Evolutionary conservation across 2,113 vertebrate genomes (phyloP).

Genomic region (Zosterops japonicus): DNA sequence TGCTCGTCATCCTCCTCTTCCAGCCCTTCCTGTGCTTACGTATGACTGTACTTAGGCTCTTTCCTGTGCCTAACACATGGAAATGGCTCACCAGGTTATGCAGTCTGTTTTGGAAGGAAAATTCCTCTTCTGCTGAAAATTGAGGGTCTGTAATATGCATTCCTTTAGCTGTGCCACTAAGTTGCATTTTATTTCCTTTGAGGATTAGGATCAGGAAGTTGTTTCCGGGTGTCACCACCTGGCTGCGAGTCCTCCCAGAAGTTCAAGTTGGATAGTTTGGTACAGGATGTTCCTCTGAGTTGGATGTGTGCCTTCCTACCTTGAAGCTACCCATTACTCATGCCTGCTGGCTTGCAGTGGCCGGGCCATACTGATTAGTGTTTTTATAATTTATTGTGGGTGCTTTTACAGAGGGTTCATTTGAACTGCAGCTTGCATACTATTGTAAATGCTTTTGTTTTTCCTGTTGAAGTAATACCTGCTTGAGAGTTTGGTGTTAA

Average conservation of each 20-base stretch:
- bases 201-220: constrained; percentile 13
- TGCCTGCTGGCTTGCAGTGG: constrained; percentile 42
- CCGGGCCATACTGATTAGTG: constrained; percentile 19
- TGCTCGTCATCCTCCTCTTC: background rate
- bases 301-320: constrained; percentile 54
- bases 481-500: background rate
- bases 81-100: background rate
- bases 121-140: background rate
- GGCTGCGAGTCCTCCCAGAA: background rate
- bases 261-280: constrained; percentile 8
- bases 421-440: background rate
- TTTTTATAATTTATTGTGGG: background rate
- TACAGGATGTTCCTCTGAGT: constrained; percentile 56
- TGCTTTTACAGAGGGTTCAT: background rate
- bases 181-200: constrained; percentile 27
- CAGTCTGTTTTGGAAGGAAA: background rate
- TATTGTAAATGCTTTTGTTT: background rate
- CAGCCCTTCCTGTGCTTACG: background rate
- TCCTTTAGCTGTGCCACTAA: background rate
- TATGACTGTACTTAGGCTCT: background rate
- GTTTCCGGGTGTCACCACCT: background rate
- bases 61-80: background rate
- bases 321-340: constrained; percentile 42
- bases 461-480: background rate
- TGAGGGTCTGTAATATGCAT: background rate